These are phyloP conservation scores for Picathartes gymnocephalus DNA, from an alignment of 2,113 vertebrate genomes.

Conservation along the genomic window DNA sequence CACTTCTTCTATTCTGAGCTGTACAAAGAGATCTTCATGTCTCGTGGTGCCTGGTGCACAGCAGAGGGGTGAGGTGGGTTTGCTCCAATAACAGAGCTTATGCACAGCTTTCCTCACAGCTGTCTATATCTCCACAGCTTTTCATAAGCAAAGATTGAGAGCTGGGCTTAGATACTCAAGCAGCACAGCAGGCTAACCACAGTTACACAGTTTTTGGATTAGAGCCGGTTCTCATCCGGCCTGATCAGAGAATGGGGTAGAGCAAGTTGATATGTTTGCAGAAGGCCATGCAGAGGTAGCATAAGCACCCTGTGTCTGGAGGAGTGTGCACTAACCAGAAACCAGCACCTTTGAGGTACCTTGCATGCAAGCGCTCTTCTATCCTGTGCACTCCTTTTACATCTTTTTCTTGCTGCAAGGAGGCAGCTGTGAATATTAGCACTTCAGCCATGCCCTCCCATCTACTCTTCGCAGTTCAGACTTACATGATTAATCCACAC, in stretches of 20 bases:
- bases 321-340: background rate
- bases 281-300: background rate
- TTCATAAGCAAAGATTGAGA: background rate
- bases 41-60: background rate
- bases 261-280: background rate
- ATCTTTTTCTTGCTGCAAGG: background rate
- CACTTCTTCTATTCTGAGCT: background rate
- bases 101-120: background rate
- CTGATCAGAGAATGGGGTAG: background rate
- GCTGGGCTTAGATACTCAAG: background rate
- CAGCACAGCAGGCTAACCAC: constrained; percentile 3
- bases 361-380: background rate
- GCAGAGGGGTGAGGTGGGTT: background rate
- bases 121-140: background rate
- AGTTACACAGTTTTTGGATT: background rate
- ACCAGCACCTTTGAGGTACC: background rate
- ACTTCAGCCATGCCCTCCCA: background rate
- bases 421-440: background rate
- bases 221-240: background rate
- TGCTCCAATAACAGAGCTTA: background rate
- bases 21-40: background rate
- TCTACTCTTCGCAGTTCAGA: background rate
- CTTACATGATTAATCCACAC: background rate
- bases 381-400: background rate
- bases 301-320: background rate